Evolutionary conservation across 2,113 vertebrate species (phyloP).

Genomic region (Malaclemys terrapin): DNA sequence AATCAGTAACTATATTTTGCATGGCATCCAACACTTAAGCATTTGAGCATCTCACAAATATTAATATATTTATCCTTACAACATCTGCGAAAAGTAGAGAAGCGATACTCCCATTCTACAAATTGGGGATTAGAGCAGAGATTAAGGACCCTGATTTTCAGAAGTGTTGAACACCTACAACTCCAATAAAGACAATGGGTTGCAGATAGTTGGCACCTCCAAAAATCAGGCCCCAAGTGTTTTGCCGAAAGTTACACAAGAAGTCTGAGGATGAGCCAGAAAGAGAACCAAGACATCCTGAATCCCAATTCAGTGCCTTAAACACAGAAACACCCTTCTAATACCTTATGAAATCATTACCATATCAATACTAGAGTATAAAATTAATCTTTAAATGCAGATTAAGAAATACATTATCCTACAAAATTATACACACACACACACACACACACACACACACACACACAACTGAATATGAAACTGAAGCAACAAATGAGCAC

Average conservation of each 20-base stretch:
- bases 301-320: rapidly evolving
- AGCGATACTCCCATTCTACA: neutral
- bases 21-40: neutral
- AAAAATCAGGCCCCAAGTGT: neutral
- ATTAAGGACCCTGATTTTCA: neutral
- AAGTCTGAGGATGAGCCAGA: neutral
- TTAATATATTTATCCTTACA: neutral
- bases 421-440: neutral
- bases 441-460: no score
- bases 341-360: neutral
- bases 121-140: neutral
- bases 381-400: neutral
- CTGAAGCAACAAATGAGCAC: neutral
- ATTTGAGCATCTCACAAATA: neutral
- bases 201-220: rapidly evolving
- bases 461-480: neutral
- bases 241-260: neutral
- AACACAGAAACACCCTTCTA: no score
- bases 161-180: neutral
- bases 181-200: neutral
- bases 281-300: neutral
- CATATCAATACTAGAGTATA: neutral
- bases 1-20: neutral
- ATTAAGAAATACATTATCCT: neutral
- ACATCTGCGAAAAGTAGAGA: neutral